Evolutionary conservation across 2,888 invertebrate genomes (phyloP), one percentile per base, ranked within the genome.

Genomic region (Lithodes maja): DNA sequence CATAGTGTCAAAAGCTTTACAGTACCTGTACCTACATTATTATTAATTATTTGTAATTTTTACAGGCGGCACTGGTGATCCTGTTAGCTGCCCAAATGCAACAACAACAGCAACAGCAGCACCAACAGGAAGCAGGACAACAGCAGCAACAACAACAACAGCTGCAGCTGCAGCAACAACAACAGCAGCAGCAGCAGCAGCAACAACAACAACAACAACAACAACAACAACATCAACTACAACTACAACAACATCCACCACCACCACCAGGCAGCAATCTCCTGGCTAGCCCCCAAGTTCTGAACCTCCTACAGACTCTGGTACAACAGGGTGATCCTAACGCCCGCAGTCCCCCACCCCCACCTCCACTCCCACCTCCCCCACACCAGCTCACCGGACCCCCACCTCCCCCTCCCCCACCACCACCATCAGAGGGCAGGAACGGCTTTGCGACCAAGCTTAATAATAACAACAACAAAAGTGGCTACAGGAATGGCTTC

Each of bases 21-120:
- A 33, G 33, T 33, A 33, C 33, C 33, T 33, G 33, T 33, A 33
- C 33, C 33, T 33, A 33, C 33, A 33, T 33, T 33, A 33, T 33
- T 33, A 33, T 33, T 33, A 33, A 33, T 33, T 33, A 33, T 33
- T 33, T 33, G 33, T 33, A 33, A 33, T 33, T 33, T 33, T 33
- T 33, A 53, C 93, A 93, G 92, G 93, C 93, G 15, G 93, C 93
- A 15, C 90, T 93, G 49, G 93, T 93, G 69, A 93, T 93, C 61
- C 92, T 93, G 2, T 92, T 93, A 49, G 93, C 93, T 3, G 93
- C 93, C 12, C 85, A 85, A 53, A 78, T 78, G 74, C 80, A 87
- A n/a, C 85, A 85, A 53, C 80, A 81, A 61, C 88, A 82, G 49
- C 74, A 79, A n/a, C 74, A 82, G 69, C 83, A 83, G 53, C 77